phyloP scores from a whole-genome alignment of 1,140 invertebrate species.

The Pomphorhynchus laevis region DNA sequence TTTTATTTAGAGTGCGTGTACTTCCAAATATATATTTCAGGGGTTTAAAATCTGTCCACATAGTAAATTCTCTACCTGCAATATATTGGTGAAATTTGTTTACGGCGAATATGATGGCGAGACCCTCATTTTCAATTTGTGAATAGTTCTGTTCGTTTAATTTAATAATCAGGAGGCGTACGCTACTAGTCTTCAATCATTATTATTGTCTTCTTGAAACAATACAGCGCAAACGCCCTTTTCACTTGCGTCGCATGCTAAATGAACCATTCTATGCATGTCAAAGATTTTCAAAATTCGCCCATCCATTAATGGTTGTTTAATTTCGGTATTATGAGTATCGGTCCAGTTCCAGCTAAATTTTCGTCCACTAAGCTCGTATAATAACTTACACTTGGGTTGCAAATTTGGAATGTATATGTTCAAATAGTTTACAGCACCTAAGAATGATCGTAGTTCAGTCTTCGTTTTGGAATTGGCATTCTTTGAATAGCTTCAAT shows the following conservation, averaged over 20 bases:
- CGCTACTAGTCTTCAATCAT: conserved; percentile 11
- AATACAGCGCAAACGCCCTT: conserved; percentile 12
- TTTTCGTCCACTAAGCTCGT: too few relatives aligned
- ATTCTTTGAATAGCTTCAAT: too few relatives aligned
- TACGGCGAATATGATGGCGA: conserved; percentile 18
- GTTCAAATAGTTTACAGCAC: too few relatives aligned
- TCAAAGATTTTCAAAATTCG: conserved; percentile 2
- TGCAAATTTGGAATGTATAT: too few relatives aligned
- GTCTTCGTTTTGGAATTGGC: too few relatives aligned
- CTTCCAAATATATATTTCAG: too few relatives aligned
- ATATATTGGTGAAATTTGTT: conserved; percentile 19
- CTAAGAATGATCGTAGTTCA: too few relatives aligned
- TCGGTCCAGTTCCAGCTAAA: too few relatives aligned
- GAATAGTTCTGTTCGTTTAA: conserved; percentile 15
- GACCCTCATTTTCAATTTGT: conserved; percentile 19
- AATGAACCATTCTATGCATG: not conserved
- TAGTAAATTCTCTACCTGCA: conserved; percentile 3
- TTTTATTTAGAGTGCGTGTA: too few relatives aligned
- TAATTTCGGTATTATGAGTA: conserved; percentile 1
- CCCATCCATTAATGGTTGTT: conserved; percentile 2
- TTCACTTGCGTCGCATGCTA: conserved; percentile 11
- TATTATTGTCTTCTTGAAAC: conserved; percentile 11
- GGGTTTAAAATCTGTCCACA: conserved; percentile 8
- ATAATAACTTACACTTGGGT: too few relatives aligned
- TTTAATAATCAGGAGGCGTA: conserved; percentile 10